Evolutionary conservation across 2,888 invertebrate species (phyloP).

Genomic region (Tanypteryx hageni): DNA sequence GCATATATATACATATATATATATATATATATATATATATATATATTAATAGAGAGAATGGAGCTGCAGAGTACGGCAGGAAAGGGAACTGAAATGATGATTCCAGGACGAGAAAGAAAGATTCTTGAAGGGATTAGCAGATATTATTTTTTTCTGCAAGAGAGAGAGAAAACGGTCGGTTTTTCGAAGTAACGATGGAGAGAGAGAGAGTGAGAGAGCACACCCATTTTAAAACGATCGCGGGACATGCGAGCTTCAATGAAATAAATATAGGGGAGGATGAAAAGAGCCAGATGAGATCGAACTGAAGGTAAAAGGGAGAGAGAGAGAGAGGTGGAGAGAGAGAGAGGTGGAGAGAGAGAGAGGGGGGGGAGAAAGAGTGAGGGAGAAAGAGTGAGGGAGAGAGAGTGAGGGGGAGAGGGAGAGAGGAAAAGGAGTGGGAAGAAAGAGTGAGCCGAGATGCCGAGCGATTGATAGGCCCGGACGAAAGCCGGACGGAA

Average conservation of each 20-base stretch:
- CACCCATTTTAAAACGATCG: constrained; percentile 27
- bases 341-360: too few species aligned
- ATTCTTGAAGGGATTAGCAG: too few species aligned
- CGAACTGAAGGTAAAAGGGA: neutral
- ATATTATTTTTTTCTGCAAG: too few species aligned
- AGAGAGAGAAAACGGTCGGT: neutral
- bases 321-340: neutral
- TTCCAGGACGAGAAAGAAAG: too few species aligned
- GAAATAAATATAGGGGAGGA: constrained; percentile 52
- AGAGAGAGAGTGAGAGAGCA: neutral
- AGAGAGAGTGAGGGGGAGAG: neutral
- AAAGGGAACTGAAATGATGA: too few species aligned
- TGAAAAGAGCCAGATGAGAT: constrained; percentile 23
- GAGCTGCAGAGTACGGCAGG: too few species aligned
- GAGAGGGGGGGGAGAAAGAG: neutral
- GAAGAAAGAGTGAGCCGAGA: constrained; percentile 25
- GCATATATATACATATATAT: too few species aligned
- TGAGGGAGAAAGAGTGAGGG: neutral
- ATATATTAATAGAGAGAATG: too few species aligned
- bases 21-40: too few species aligned
- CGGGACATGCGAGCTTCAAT: constrained; percentile 43
- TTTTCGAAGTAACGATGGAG: neutral
- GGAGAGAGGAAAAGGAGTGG: neutral
- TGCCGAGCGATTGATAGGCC: constrained; percentile 49
- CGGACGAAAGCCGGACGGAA: neutral